Evolutionary conservation across 2,888 invertebrate genomes (phyloP).

Genomic region (Rugalucina vietnamica): DNA sequence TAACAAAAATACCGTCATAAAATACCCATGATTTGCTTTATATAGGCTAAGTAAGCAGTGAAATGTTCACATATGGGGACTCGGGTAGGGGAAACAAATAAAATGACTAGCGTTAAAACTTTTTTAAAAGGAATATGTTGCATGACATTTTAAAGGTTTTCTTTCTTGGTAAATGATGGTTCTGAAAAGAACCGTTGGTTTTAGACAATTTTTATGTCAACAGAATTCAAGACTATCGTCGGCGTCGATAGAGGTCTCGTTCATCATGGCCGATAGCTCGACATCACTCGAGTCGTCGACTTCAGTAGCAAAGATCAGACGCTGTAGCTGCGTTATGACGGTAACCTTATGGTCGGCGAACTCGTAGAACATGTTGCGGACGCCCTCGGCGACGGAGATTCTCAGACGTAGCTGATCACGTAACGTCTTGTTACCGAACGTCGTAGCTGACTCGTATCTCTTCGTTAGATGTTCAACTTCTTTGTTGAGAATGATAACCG

Average conservation of each 20-base stretch:
- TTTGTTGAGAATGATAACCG: background rate
- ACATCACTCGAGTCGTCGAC: background rate
- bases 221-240: background rate
- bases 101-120: no score
- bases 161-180: background rate
- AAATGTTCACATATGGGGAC: no score
- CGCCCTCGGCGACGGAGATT: background rate
- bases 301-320: background rate
- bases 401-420: background rate
- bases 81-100: no score
- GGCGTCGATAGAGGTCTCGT: background rate
- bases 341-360: background rate
- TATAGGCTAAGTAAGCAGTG: no score
- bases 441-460: background rate
- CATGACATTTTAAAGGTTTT: no score
- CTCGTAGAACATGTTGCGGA: constrained; percentile 6
- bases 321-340: background rate
- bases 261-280: background rate
- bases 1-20: no score
- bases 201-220: background rate
- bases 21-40: no score
- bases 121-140: no score
- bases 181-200: background rate
- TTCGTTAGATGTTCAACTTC: background rate
- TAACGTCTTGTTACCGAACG: background rate